A percentile compares a stretch with the other conserved stretches of the same genome.
Evolutionary conservation across 2,888 invertebrate genomes (phyloP).

Genomic region (Cephus spinipes): DNA sequence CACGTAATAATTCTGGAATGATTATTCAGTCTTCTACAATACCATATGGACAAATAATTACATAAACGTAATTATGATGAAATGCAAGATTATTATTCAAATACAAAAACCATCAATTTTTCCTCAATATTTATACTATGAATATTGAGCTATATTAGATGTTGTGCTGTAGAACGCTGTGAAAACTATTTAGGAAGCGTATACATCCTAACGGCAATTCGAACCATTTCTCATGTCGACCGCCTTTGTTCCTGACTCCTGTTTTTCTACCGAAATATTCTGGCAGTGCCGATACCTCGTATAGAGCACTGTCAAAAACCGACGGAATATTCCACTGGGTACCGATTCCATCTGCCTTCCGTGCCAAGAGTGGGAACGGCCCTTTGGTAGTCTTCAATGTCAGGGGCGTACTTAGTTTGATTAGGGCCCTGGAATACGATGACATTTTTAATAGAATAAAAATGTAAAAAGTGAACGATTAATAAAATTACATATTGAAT

Average conservation of each 20-base stretch:
- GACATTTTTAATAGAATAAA: not conserved
- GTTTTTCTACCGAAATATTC: slow-evolving; percentile 7
- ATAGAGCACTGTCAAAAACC: slow-evolving; percentile 30
- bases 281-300: slow-evolving; percentile 1
- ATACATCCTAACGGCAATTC: not conserved
- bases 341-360: slow-evolving; percentile 42
- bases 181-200: not conserved
- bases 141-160: not conserved
- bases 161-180: not conserved
- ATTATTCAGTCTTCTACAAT: not conserved
- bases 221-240: not conserved
- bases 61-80: not conserved
- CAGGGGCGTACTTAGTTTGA: slow-evolving; percentile 5
- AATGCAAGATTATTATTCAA: not conserved
- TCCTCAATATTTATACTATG: not conserved
- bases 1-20: not conserved
- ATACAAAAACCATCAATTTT: not conserved
- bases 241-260: slow-evolving; percentile 1
- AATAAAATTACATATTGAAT: not conserved
- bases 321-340: slow-evolving; percentile 50
- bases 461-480: not conserved
- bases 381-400: slow-evolving; percentile 12
- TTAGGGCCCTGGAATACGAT: not conserved
- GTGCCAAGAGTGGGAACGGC: slow-evolving; percentile 19
- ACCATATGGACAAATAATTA: not conserved